phyloP scores from a whole-genome alignment of 2,797 vertebrate species.

The Sorex maritimensis region DNA sequence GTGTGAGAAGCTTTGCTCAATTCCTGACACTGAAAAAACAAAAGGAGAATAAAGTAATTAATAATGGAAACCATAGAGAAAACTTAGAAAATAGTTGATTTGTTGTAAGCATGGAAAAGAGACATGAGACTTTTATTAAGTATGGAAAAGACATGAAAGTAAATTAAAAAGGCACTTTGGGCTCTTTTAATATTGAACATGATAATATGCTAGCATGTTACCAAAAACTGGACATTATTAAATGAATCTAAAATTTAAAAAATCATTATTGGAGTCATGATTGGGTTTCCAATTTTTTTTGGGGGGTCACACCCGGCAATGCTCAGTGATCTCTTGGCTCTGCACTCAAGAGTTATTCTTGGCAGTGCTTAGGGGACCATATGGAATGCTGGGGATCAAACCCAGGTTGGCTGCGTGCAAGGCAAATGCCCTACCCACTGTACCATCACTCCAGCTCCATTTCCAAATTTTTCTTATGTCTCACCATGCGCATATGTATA shows the following conservation, averaged over 20 bases:
- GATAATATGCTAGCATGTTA: neutral
- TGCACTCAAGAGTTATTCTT: too few species aligned
- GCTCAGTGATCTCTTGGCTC: too few species aligned
- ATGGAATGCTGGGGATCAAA: too few species aligned
- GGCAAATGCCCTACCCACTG: too few species aligned
- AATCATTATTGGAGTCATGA: neutral
- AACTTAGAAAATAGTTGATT: neutral
- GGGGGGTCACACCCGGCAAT: too few species aligned
- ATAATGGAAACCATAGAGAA: neutral
- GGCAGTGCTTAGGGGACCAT: too few species aligned
- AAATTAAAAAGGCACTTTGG: neutral
- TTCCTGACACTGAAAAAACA: too few species aligned
- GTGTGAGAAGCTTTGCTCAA: too few species aligned
- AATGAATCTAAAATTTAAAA: constrained; percentile 10
- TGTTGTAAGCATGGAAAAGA: neutral
- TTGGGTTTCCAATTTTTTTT: neutral
- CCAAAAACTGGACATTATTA: neutral
- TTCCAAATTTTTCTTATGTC: too few species aligned
- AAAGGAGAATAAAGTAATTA: neutral
- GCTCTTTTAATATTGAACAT: neutral
- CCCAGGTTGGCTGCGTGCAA: too few species aligned
- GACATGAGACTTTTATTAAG: neutral
- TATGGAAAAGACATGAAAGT: neutral
- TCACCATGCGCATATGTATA: neutral
- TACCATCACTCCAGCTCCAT: too few species aligned